Percentiles rank a stretch among this genome's conserved stretches.
These are phyloP conservation scores for Percopsis omiscomaycus DNA, from an alignment of 2,797 vertebrate species.

Conservation along the genomic window DNA sequence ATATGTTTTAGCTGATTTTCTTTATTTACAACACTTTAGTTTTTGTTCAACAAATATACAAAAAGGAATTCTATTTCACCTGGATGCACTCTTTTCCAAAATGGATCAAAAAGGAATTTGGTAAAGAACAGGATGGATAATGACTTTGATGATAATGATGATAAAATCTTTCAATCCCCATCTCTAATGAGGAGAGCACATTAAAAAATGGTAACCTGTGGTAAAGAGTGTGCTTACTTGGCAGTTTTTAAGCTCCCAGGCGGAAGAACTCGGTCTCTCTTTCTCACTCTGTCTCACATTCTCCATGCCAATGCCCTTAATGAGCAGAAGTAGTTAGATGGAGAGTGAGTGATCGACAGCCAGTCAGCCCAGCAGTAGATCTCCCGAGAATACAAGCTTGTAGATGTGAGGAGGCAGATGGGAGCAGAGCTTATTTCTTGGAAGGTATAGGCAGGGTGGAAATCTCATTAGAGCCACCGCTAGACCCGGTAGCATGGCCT, in stretches of 20 bases:
- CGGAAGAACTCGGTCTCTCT: slow-evolving; percentile 16
- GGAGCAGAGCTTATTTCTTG: slow-evolving; percentile 56
- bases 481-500: slow-evolving; percentile 34
- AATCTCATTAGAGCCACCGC: slow-evolving; percentile 67
- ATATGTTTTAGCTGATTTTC: too few relatives aligned
- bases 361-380: slow-evolving; percentile 28
- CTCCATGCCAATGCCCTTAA: slow-evolving; percentile 24
- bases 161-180: too few relatives aligned
- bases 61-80: too few relatives aligned
- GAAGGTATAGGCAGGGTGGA: slow-evolving; percentile 37
- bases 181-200: too few relatives aligned
- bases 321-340: slow-evolving; percentile 6
- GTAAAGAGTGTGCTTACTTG: slow-evolving; percentile 8
- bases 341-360: slow-evolving; percentile 19
- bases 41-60: too few relatives aligned
- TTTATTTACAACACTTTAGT: too few relatives aligned
- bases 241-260: slow-evolving; percentile 26
- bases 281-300: slow-evolving; percentile 24
- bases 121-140: neutral
- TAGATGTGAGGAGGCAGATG: slow-evolving; percentile 59
- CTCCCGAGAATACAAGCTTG: slow-evolving; percentile 9
- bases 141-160: too few relatives aligned
- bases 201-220: too few relatives aligned
- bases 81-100: neutral
- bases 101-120: slow-evolving; percentile 18